Evolutionary conservation across 2,888 invertebrate genomes (phyloP), one percentile per base, ranked within the genome.

Genomic region (Atrina japonica): DNA sequence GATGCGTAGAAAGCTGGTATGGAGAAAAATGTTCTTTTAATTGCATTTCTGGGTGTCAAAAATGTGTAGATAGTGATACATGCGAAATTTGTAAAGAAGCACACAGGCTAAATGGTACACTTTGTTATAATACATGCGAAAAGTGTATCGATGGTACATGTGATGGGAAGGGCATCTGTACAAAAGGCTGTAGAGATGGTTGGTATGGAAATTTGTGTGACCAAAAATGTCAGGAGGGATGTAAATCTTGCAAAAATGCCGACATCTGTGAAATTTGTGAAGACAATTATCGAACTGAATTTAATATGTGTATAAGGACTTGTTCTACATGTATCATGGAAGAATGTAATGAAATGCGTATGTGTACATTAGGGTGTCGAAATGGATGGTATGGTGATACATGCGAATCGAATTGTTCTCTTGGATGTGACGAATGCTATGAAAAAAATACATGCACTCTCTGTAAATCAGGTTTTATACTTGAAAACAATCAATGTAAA

Each of bases 1-100:
- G 61, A 3, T 61, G 61, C 30, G 21, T 61, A 18, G 61, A 49
- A 16, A 49, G 61, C 21, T 66, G 66, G 66, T 25, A 58, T 50
- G 58, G 56, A 25, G 5, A 49, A 18, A 43, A 58, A 30, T 66
- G 66, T 27, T 21, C 45, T 23, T 49, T 11, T 1, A 35, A 29
- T 27, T 66, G 66, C 21, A 23, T 21, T n/a, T 16, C 21, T 9
- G 56, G 40, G 14, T 56, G 56, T 18, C 14, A 30, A 21, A 56
- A 30, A 35, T 56, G 56, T 40, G 23, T 21, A 14, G 23, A 35
- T 21, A 35, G 11, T 11, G 35, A 41, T 18, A 40, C 30, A 3
- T 56, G 56, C 21, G 21, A n/a, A 5, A 18, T 35, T 21, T 56
- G 56, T 40, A 11, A 23, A 56, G 5, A 29, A 3, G 56, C 40